Percentiles rank a stretch among this genome's conserved stretches.
Evolutionary conservation across 2,888 invertebrate species (phyloP).

Genomic region (Drosophila mercatorum): DNA sequence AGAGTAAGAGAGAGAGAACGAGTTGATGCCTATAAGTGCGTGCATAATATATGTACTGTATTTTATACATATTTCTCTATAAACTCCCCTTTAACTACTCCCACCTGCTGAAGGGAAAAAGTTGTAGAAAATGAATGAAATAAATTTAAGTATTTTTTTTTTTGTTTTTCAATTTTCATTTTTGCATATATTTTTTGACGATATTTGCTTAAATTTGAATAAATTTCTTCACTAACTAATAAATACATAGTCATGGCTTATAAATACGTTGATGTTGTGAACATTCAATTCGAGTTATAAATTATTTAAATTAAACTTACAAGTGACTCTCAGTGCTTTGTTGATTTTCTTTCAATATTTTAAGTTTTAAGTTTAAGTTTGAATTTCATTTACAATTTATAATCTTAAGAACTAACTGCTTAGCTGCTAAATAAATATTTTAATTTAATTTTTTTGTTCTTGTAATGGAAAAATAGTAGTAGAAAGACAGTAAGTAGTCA

Average conservation of each 20-base stretch:
- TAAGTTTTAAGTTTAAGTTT: background rate
- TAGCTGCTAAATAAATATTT: conserved; percentile 53
- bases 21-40: conserved; percentile 25
- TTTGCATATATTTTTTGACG: conserved; percentile 62
- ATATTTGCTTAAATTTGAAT: conserved; percentile 70
- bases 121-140: conserved; percentile 43
- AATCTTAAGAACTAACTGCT: conserved; percentile 16
- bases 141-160: conserved; percentile 30
- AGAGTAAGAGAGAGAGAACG: background rate
- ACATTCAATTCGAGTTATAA: conserved; percentile 51
- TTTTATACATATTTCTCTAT: background rate
- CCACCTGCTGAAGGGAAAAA: conserved; percentile 49
- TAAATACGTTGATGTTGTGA: conserved; percentile 34
- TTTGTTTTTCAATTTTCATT: conserved; percentile 47
- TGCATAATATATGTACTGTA: conserved; percentile 33
- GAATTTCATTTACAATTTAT: conserved; percentile 28
- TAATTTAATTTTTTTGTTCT: background rate
- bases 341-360: conserved; percentile 24
- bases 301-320: conserved; percentile 68
- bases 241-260: conserved; percentile 69
- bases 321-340: conserved; percentile 77
- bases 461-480: conserved; percentile 46
- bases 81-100: conserved; percentile 28
- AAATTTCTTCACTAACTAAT: conserved; percentile 75
- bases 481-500: conserved; percentile 37